Base-by-base conservation (phyloP, 2,888 invertebrate genomes). In the Formica aserva region DNA sequence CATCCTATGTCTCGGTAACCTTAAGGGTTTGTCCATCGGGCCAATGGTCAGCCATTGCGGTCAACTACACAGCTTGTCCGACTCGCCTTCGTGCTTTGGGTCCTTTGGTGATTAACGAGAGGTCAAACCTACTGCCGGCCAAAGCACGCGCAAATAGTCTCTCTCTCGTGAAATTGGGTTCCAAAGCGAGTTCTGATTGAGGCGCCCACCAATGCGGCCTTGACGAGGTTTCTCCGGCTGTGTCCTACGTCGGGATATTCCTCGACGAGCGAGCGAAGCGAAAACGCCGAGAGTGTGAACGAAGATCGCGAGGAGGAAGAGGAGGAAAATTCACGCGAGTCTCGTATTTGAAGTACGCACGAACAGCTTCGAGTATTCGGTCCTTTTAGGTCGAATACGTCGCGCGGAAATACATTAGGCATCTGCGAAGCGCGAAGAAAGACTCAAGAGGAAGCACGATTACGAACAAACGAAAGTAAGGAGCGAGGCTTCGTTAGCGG, bases 41-140 rank as follows among this genome's bases (percentile, higher is more conserved):
- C 71, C 91, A 88, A 91, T 86, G 92, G 91, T 92, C 93, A 92
- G 92, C 92, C 92, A 92, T 91, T 93, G 94, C 92, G 94, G 94
- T 94, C 93, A 93, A 93, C 93, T 94, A 92, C 93, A 92, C 92
- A 92, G 94, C 92, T 93, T 93, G 92, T 92, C 91, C 91, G 92
- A 92, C 91, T 92, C 90, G 92, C 91, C 92, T 93, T 90, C 88
- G 88, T 91, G 92, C 92, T 91, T 89, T 89, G 87, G 91, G 89
- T 93, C 93, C 94, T 94, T 94, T 94, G 93, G 94, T 94, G 94
- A 94, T 94, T 94, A 94, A 94, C 94, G 93, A 93, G 92, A 93
- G 94, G 93, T 94, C 94, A 93, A 92, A 91, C 92, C 91, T 89
- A 86, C 88, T 89, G 88, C 90, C 90, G 91, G 88, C 91, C 92